Evolutionary conservation across 2,888 invertebrate species (phyloP).

Genomic region (Dorcus hopei): DNA sequence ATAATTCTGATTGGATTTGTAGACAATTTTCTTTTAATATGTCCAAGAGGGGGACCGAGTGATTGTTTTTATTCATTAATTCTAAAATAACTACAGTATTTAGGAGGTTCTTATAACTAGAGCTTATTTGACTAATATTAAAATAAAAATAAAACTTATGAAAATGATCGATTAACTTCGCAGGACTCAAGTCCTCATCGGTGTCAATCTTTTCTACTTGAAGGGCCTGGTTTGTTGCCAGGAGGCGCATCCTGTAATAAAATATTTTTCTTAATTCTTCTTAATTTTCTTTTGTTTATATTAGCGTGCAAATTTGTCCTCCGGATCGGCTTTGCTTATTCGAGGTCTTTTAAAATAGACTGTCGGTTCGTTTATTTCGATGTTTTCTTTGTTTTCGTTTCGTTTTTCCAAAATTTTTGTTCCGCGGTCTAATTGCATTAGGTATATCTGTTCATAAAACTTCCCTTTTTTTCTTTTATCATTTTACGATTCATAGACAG

Average conservation of each 20-base stretch:
- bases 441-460: conserved; percentile 12
- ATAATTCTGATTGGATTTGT: conserved; percentile 20
- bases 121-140: conserved; percentile 21
- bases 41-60: not conserved
- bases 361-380: conserved; percentile 3
- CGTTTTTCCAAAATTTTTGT: conserved; percentile 6
- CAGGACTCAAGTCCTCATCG: conserved; percentile 19
- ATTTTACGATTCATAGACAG: too few species aligned
- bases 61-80: not conserved
- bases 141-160: conserved; percentile 29
- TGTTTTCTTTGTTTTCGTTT: conserved; percentile 8
- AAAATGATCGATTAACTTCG: conserved; percentile 21
- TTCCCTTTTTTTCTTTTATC: not conserved
- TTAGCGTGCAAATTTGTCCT: conserved; percentile 12
- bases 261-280: conserved; percentile 21
- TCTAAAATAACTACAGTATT: conserved; percentile 19
- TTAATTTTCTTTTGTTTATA: conserved; percentile 16
- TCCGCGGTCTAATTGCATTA: conserved; percentile 10
- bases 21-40: conserved; percentile 20
- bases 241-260: conserved; percentile 18
- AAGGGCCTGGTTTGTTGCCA: conserved; percentile 20
- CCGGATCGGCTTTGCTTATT: conserved; percentile 4
- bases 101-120: conserved; percentile 18
- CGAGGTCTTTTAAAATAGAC: not conserved
- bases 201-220: conserved; percentile 17